Percentiles rank a stretch among this genome's conserved stretches.
phyloP scores from a whole-genome alignment of 2,797 vertebrate species.

The Lateolabrax maculatus region DNA sequence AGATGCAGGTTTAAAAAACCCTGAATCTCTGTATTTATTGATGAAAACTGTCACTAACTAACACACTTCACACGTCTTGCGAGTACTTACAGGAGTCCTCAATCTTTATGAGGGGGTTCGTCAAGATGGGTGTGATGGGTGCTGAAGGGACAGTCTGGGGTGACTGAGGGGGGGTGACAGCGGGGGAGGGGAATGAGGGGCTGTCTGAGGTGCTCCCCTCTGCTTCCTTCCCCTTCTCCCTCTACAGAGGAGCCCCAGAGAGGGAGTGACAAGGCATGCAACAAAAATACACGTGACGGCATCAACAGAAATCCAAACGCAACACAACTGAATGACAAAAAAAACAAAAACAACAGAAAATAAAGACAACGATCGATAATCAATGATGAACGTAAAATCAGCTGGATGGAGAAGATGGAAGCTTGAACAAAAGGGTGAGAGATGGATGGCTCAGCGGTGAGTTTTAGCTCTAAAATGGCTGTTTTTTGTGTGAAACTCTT shows the following conservation, averaged over 20 bases:
- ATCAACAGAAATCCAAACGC: conserved; percentile 75
- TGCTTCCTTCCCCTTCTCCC: conserved; percentile 89
- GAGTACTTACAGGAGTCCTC: conserved; percentile 90
- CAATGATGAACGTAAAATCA: background rate
- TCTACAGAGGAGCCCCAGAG: conserved; percentile 82
- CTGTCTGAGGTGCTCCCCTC: conserved; percentile 77
- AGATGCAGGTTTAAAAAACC: background rate
- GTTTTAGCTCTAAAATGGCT: too few relatives aligned
- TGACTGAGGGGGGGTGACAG: conserved; percentile 83
- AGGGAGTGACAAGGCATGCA: conserved; percentile 75
- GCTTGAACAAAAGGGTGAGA: background rate
- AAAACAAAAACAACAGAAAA: background rate
- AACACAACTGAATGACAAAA: conserved; percentile 48
- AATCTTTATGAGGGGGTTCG: conserved; percentile 88
- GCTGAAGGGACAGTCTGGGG: conserved; percentile 87
- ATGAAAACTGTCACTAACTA: background rate
- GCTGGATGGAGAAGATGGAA: conserved; percentile 7
- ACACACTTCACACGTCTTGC: too few relatives aligned
- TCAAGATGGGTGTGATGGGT: conserved; percentile 82
- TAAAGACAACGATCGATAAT: background rate
- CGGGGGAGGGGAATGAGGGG: conserved; percentile 84
- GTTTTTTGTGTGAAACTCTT: too few relatives aligned
- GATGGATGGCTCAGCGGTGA: too few relatives aligned
- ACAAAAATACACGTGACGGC: conserved; percentile 76
- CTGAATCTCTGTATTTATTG: background rate